A percentile compares a stretch with the other conserved stretches of the same genome.
Evolutionary conservation across 2,797 vertebrate species (phyloP).

Genomic region (Cossypha heuglini): DNA sequence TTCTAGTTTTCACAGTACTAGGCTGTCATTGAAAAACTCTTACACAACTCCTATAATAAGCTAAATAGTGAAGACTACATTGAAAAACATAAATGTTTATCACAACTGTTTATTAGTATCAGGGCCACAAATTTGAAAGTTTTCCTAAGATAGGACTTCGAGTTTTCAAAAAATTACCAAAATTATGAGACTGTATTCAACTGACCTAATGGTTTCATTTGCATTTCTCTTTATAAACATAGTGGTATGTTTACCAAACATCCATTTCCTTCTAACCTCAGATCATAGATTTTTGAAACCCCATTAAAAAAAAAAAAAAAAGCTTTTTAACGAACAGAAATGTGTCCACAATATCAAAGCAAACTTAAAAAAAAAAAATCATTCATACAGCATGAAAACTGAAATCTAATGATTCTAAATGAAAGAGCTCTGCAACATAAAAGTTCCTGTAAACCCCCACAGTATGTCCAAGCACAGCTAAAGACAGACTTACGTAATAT

Average conservation of each 20-base stretch:
- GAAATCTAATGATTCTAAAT: slow-evolving; percentile 12
- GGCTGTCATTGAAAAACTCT: not conserved
- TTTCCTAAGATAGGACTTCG: slow-evolving; percentile 20
- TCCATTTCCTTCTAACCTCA: slow-evolving; percentile 47
- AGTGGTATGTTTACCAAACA: slow-evolving; percentile 60
- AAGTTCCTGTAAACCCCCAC: slow-evolving; percentile 3
- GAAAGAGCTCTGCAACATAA: not conserved
- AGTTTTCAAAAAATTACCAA: not conserved
- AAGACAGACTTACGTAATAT: slow-evolving; percentile 40
- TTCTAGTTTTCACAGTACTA: slow-evolving; percentile 15
- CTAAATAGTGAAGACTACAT: not conserved
- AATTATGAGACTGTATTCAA: slow-evolving; percentile 43
- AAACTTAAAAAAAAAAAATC: slow-evolving; percentile 24
- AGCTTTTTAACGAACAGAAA: not conserved
- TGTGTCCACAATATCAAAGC: slow-evolving; percentile 40
- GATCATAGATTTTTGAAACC: slow-evolving; percentile 17
- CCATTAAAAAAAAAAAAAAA: not conserved
- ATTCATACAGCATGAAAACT: slow-evolving; percentile 21
- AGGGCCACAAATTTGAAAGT: slow-evolving; percentile 44
- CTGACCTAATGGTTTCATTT: slow-evolving; percentile 63
- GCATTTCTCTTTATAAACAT: slow-evolving; percentile 70
- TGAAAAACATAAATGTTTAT: slow-evolving; percentile 29
- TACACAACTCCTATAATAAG: not conserved
- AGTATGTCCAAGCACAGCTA: slow-evolving; percentile 25
- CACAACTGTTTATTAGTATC: not conserved